Evolutionary conservation across 1,140 invertebrate genomes (phyloP).

Genomic region (Temnothorax longispinosus): DNA sequence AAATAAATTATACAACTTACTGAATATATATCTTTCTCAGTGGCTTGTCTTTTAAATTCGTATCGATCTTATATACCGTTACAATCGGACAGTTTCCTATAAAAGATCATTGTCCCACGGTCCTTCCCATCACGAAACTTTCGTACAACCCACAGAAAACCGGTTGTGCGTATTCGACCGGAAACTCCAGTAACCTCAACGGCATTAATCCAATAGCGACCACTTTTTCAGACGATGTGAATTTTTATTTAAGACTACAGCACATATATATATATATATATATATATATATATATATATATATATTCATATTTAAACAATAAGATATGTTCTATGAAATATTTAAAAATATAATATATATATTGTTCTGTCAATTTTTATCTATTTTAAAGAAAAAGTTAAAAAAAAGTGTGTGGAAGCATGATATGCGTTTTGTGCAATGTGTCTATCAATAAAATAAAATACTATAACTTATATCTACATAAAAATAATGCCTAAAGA

Average conservation of each 20-base stretch:
- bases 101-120: conserved; percentile 38
- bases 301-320: not conserved
- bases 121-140: conserved; percentile 15
- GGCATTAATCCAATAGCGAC: not conserved
- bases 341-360: too few relatives aligned
- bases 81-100: not conserved
- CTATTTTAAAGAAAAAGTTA: not conserved
- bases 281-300: not conserved
- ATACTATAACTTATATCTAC: not conserved
- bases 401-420: not conserved
- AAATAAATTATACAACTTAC: not conserved
- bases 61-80: conserved; percentile 5
- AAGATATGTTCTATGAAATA: not conserved
- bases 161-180: conserved; percentile 42
- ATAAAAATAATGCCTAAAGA: not conserved
- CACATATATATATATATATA: not conserved
- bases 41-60: not conserved
- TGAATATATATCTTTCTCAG: not conserved
- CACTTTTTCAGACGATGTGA: not conserved
- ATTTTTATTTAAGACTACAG: not conserved
- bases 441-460: not conserved
- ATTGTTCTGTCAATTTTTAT: not conserved
- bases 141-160: conserved; percentile 19
- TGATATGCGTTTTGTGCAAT: not conserved
- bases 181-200: conserved; percentile 28